Percentiles rank a stretch among this genome's conserved stretches.
Evolutionary conservation across 2,888 invertebrate species (phyloP).

Genomic region (Notodonta dromedarius): DNA sequence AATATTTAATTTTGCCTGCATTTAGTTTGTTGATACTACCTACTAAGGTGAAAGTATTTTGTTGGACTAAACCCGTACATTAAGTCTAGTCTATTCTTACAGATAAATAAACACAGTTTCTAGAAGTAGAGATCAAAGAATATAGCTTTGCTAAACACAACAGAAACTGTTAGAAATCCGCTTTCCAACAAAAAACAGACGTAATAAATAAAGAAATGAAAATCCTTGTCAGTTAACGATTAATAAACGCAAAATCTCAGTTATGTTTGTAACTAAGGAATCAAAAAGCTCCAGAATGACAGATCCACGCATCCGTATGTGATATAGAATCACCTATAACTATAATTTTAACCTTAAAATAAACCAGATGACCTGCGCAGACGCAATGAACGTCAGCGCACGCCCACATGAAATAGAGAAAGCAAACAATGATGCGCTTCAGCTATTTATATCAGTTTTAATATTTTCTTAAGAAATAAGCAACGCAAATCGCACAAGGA

Average conservation of each 20-base stretch:
- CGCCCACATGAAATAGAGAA: constrained; percentile 47
- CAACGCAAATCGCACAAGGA: neutral
- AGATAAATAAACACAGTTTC: neutral
- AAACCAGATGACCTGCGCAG: constrained; percentile 47
- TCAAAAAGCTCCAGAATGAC: constrained; percentile 12
- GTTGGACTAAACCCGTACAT: too few relatives aligned
- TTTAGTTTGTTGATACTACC: too few relatives aligned
- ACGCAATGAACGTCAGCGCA: constrained; percentile 45
- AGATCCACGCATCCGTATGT: constrained; percentile 20
- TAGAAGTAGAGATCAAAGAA: constrained; percentile 1
- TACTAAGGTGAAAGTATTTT: too few relatives aligned
- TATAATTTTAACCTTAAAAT: constrained; percentile 43
- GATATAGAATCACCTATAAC: constrained; percentile 33
- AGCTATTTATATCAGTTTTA: constrained; percentile 27
- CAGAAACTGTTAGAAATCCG: neutral
- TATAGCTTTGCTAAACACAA: neutral
- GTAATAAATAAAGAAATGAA: neutral
- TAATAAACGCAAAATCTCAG: neutral
- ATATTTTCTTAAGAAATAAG: constrained; percentile 4
- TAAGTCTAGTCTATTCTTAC: neutral
- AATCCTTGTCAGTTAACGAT: constrained; percentile 4
- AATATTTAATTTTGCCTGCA: too few relatives aligned
- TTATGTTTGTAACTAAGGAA: neutral
- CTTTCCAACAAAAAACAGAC: neutral
- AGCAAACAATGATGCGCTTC: constrained; percentile 48